Base-by-base conservation (phyloP, 1,140 invertebrate species). In the Campoletis sonorensis region DNA sequence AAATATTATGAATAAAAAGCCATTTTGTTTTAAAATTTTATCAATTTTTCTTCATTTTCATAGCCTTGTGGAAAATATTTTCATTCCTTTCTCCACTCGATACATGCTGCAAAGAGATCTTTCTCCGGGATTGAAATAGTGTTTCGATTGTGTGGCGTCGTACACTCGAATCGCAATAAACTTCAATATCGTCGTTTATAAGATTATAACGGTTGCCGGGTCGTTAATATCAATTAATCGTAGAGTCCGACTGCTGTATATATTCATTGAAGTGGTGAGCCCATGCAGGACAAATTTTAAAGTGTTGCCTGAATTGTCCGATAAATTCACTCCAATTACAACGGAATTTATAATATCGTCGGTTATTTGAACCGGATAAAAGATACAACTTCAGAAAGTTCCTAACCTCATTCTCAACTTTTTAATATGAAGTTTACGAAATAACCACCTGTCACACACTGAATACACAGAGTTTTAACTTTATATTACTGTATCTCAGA, bases 171-270 rank as follows among this genome's bases (percentile, higher is more conserved):
- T 21, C 11, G 23, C 61, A 64, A 64, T 64, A 64, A 26, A 64
- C 23, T 64, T 64, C 23, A 26, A 27, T 64, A 64, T 64, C 61
- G 1, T 64, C 61, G 61, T 54, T 15, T 64, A 64, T 64, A 27
- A 64, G 61, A 64, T 64, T 64, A 64, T 64, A 64, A 64, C n/a
- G 61, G 61, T 13, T 23, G 23, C 23, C 21, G 1, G 23, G 61
- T 64, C 61, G 61, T 64, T 64, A 64, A 64, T 64, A 64, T 64
- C 61, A 64, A 27, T 64, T 64, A 64, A 64, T 64, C 10, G 61
- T 64, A 15, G 61, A 64, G 23, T 23, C n/a, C 3, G 4, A 8
- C 18, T 15, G 61, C 61, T 64, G 23, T 64, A 64, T 64, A 64
- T 64, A 64, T 64, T 64, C 21, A 26, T 26, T 27, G 21, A 64